Percentiles rank a stretch among this genome's conserved stretches.
phyloP scores from a whole-genome alignment of 2,797 vertebrate genomes.

The Acanthiza pusilla region DNA sequence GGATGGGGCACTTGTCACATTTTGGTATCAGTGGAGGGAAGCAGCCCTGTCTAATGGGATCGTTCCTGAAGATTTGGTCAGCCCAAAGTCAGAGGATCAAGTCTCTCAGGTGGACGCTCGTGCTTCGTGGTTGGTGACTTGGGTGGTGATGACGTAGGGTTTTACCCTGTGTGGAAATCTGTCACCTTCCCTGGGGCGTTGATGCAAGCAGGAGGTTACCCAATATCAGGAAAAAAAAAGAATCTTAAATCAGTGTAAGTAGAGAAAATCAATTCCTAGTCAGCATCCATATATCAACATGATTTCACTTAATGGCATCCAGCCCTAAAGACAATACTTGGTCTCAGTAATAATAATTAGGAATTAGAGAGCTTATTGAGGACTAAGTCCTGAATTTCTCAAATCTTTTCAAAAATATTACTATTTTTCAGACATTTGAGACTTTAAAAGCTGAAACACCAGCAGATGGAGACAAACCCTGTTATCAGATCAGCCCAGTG shows the following conservation, averaged over 20 bases:
- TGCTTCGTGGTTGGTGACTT: not conserved
- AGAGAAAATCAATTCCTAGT: not conserved
- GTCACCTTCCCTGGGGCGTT: not conserved
- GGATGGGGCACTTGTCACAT: not conserved
- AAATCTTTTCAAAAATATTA: not conserved
- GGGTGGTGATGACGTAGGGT: not conserved
- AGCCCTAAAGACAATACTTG: not conserved
- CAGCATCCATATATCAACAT: not conserved
- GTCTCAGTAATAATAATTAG: not conserved
- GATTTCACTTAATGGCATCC: not conserved
- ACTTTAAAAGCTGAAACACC: not conserved
- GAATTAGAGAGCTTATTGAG: not conserved
- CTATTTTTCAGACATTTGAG: not conserved
- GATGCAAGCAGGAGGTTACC: not conserved
- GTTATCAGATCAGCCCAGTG: not conserved
- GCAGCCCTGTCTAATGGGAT: not conserved
- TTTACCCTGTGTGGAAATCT: not conserved
- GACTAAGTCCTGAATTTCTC: not conserved
- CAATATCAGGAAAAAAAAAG: not conserved
- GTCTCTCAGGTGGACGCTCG: not conserved
- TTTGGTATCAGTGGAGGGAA: not conserved
- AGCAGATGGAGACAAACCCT: slow-evolving; percentile 66
- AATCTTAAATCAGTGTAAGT: not conserved
- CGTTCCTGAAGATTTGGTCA: not conserved
- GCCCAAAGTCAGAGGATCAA: not conserved